Conservation (phyloP, 2,113 vertebrate species). For the Polypterus senegalus region DNA sequence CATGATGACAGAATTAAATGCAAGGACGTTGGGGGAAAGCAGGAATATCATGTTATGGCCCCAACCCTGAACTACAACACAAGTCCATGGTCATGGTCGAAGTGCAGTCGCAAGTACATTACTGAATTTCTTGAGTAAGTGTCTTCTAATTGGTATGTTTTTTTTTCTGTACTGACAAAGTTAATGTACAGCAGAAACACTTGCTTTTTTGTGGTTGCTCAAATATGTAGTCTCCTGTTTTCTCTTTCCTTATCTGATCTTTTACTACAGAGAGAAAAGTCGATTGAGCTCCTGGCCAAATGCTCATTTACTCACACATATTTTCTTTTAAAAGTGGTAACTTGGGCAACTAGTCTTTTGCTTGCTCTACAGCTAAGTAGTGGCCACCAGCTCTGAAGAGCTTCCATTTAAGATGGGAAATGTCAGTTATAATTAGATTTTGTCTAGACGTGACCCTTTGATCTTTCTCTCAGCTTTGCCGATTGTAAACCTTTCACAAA, state of each 20-base stretch:
- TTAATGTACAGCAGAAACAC: neutral
- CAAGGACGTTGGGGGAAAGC: slow-evolving; percentile 74
- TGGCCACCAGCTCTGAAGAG: slow-evolving; percentile 28
- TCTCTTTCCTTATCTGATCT: slow-evolving; percentile 15
- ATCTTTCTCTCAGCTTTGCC: slow-evolving; percentile 36
- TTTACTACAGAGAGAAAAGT: slow-evolving; percentile 22
- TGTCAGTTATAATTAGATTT: slow-evolving; percentile 56
- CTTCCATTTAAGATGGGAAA: slow-evolving; percentile 46
- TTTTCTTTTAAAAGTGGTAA: slow-evolving; percentile 29
- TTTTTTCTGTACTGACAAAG: too few species aligned
- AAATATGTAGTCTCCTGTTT: slow-evolving; percentile 21
- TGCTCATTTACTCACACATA: slow-evolving; percentile 30
- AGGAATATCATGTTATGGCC: slow-evolving; percentile 92
- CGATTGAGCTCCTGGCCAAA: slow-evolving; percentile 25
- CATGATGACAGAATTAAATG: slow-evolving; percentile 94
- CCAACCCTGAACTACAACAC: slow-evolving; percentile 89
- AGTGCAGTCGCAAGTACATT: slow-evolving; percentile 93
- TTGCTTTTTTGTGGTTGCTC: slow-evolving; percentile 11
- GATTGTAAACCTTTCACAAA: slow-evolving; percentile 40
- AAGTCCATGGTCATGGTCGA: slow-evolving; percentile 93
- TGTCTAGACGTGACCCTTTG: slow-evolving; percentile 41
- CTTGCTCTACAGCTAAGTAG: slow-evolving; percentile 18
- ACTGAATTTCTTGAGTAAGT: slow-evolving; percentile 92
- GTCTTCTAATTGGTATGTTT: neutral
- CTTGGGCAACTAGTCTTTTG: slow-evolving; percentile 30